Conservation (phyloP, 2,888 invertebrate species). For the Synanthedon formicaeformis region DNA sequence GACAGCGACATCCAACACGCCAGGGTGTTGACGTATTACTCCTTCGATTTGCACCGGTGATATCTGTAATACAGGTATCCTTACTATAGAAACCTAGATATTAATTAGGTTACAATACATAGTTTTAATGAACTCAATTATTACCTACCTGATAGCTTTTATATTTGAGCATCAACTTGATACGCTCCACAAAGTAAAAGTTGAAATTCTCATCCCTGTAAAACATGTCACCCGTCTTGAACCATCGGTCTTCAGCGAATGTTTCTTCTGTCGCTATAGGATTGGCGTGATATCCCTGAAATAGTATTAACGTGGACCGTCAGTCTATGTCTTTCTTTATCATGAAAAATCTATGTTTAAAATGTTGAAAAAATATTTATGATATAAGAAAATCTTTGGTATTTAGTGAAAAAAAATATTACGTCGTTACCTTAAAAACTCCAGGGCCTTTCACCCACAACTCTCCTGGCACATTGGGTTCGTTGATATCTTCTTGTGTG, state of each 20-base stretch:
- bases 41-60: conserved; percentile 38
- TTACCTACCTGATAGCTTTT: conserved; percentile 59
- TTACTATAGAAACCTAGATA: no score
- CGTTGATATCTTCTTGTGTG: conserved; percentile 44
- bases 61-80: conserved; percentile 17
- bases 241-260: conserved; percentile 53
- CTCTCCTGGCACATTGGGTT: conserved; percentile 59
- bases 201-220: conserved; percentile 61
- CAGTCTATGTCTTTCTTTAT: no score
- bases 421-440: conserved; percentile 39
- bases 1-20: conserved; percentile 32
- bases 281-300: conserved; percentile 55
- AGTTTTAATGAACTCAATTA: neutral
- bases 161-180: conserved; percentile 64
- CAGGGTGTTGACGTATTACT: conserved; percentile 30
- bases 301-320: conserved; percentile 2
- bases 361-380: no score
- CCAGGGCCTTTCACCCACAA: conserved; percentile 58
- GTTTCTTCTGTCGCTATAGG: conserved; percentile 44
- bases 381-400: no score
- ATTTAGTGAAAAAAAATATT: neutral
- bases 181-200: conserved; percentile 58
- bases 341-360: no score
- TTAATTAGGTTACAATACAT: no score
- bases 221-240: conserved; percentile 63